Conservation (phyloP, 2,888 invertebrate genomes). For the Chymomyza fuscimana region DNA sequence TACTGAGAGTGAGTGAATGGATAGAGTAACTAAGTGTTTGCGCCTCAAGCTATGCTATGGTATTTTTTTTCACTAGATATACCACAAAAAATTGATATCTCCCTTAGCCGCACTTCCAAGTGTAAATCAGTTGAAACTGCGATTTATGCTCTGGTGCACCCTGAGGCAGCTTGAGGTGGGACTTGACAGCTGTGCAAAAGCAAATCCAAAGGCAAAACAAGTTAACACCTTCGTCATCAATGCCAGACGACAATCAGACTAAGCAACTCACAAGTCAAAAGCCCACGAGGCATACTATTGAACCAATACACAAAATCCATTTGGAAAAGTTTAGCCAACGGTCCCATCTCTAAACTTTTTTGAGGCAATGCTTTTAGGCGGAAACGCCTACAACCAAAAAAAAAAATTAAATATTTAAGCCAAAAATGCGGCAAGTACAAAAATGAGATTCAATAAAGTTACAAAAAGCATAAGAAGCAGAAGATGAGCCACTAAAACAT, state of each 20-base stretch:
- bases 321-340: constrained; percentile 29
- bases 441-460: constrained; percentile 55
- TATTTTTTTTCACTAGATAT: constrained; percentile 12
- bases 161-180: not conserved
- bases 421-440: constrained; percentile 45
- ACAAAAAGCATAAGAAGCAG: constrained; percentile 14
- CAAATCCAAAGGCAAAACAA: constrained; percentile 54
- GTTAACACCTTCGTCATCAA: constrained; percentile 53
- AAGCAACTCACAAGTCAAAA: constrained; percentile 4
- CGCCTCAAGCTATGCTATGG: constrained; percentile 38
- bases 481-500: constrained; percentile 59
- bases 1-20: constrained; percentile 6
- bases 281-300: not conserved
- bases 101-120: constrained; percentile 43
- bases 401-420: constrained; percentile 61
- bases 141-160: constrained; percentile 63
- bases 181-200: constrained; percentile 29
- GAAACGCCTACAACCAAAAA: not conserved
- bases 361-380: not conserved
- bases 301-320: not conserved
- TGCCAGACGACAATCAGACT: not conserved
- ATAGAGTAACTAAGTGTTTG: constrained; percentile 10
- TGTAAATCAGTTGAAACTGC: constrained; percentile 55
- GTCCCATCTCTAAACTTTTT: not conserved
- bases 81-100: constrained; percentile 25